phyloP scores from a whole-genome alignment of 1,140 invertebrate species.

The Zelostemma sp. region DNA sequence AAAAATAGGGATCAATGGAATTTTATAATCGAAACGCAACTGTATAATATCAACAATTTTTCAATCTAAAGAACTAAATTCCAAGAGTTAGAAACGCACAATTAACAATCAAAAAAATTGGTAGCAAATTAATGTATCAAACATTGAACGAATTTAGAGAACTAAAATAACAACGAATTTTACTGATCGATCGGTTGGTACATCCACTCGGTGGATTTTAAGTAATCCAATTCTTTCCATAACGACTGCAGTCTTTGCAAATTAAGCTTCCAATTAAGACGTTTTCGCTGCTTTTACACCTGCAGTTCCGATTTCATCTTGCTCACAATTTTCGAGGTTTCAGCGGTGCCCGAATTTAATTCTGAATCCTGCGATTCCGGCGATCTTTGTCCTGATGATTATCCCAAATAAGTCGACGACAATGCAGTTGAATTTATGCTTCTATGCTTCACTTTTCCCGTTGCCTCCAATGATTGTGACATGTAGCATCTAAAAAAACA shows the following conservation, averaged over 20 bases:
- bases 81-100: too few relatives aligned
- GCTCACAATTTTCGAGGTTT: conserved; percentile 60
- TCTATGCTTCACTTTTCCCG: too few relatives aligned
- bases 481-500: too few relatives aligned
- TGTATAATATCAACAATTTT: too few relatives aligned
- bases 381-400: conserved; percentile 56
- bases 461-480: too few relatives aligned
- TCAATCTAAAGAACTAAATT: too few relatives aligned
- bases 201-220: conserved; percentile 79
- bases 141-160: too few relatives aligned
- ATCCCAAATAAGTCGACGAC: conserved; percentile 57
- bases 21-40: conserved; percentile 62
- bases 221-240: conserved; percentile 76
- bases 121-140: conserved; percentile 1
- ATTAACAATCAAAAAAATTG: neutral
- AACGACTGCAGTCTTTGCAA: conserved; percentile 75
- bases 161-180: too few relatives aligned
- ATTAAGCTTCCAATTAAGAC: conserved; percentile 68
- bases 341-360: conserved; percentile 52
- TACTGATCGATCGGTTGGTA: conserved; percentile 72
- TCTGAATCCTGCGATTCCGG: conserved; percentile 62
- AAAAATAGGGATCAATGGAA: neutral
- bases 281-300: conserved; percentile 60
- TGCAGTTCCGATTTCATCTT: conserved; percentile 64
- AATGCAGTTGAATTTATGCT: too few relatives aligned